phyloP scores from a whole-genome alignment of 1,140 invertebrate species.

The Drosophila truncata region DNA sequence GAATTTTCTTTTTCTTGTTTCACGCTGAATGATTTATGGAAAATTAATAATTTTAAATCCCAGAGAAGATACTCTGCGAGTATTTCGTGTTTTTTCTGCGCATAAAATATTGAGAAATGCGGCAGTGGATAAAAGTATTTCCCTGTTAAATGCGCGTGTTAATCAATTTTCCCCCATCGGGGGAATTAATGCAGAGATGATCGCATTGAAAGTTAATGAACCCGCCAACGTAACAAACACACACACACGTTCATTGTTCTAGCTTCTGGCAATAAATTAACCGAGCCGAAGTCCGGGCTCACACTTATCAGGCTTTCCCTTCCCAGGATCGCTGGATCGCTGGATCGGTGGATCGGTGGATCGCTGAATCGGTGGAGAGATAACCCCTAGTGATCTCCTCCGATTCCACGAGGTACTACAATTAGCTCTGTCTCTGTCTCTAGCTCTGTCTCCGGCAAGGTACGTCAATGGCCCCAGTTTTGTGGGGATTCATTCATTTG shows the following conservation, averaged over 20 bases:
- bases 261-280: conserved; percentile 38
- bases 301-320: conserved; percentile 37
- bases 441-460: conserved; percentile 29
- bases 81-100: conserved; percentile 35
- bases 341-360: conserved; percentile 1
- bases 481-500: conserved; percentile 68
- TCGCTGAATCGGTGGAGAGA: conserved; percentile 10
- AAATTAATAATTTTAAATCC: conserved; percentile 49
- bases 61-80: conserved; percentile 8
- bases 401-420: conserved; percentile 42
- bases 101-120: conserved; percentile 79
- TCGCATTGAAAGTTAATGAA: conserved; percentile 43
- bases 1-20: conserved; percentile 5
- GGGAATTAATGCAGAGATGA: conserved; percentile 37
- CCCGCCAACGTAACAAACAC: conserved; percentile 25
- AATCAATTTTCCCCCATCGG: conserved; percentile 61
- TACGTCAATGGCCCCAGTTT: conserved; percentile 47
- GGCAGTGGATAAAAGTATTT: conserved; percentile 77
- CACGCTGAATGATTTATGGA: conserved; percentile 30
- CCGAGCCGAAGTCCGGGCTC: conserved; percentile 23
- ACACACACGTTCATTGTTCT: conserved; percentile 25
- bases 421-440: conserved; percentile 28
- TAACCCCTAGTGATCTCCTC: conserved; percentile 46
- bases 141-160: conserved; percentile 70
- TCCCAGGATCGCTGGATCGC: conserved; percentile 23